Evolutionary conservation across 1,140 invertebrate species (phyloP).

Genomic region (Leguminivora glycinivorella): DNA sequence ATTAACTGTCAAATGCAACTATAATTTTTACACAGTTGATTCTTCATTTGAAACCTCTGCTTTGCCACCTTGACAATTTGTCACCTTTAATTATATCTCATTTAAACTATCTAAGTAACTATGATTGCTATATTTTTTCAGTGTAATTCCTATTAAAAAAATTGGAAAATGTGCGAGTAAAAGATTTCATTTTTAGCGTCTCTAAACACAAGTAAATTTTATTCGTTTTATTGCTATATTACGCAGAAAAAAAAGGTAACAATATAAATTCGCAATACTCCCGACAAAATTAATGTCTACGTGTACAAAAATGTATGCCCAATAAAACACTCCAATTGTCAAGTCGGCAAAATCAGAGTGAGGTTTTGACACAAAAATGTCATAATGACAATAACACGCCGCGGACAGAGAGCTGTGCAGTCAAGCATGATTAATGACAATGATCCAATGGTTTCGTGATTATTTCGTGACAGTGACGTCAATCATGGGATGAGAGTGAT

Average conservation of each 20-base stretch:
- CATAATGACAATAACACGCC: conserved; percentile 27
- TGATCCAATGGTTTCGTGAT: conserved; percentile 29
- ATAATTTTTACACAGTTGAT: neutral
- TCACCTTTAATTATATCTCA: too few species aligned
- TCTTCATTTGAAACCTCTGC: neutral
- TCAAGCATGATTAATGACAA: conserved; percentile 46
- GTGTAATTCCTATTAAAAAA: too few species aligned
- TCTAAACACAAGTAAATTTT: too few species aligned
- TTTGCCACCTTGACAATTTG: too few species aligned
- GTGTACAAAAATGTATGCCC: neutral
- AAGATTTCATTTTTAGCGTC: too few species aligned
- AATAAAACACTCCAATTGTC: neutral
- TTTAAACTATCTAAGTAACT: too few species aligned
- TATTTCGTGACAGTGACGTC: conserved; percentile 7
- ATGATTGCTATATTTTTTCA: too few species aligned
- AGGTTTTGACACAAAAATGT: conserved; percentile 5
- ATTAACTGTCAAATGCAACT: neutral
- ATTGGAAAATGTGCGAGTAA: too few species aligned
- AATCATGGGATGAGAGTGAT: conserved; percentile 5
- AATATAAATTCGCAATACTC: too few species aligned
- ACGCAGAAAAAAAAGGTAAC: too few species aligned
- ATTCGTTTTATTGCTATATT: too few species aligned
- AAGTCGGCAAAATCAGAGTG: neutral
- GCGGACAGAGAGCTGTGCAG: conserved; percentile 54
- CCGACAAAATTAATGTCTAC: too few species aligned